Conservation (phyloP, 2,113 vertebrate species). For the Limnothrissa miodon region DNA sequence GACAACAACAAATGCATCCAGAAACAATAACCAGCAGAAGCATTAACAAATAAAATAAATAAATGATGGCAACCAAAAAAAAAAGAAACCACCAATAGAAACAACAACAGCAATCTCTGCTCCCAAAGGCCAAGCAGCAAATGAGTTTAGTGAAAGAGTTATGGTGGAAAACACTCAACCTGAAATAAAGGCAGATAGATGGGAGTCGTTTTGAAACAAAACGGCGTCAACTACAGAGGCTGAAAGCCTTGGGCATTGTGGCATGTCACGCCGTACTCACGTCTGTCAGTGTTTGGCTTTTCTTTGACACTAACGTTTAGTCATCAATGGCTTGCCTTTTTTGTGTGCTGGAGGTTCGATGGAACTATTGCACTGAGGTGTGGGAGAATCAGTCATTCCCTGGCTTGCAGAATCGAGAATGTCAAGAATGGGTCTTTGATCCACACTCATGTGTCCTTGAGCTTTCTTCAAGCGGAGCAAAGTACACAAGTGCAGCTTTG, state of each 20-base stretch:
- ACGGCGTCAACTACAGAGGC: neutral
- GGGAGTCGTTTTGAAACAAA: neutral
- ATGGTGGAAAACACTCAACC: neutral
- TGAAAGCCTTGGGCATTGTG: neutral
- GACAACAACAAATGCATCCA: too few species aligned
- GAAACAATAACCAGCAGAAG: too few species aligned
- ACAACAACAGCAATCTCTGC: neutral
- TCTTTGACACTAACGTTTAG: neutral
- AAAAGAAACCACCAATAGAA: constrained; percentile 12
- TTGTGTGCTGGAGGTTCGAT: neutral
- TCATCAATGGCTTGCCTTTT: neutral
- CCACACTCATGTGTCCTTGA: constrained; percentile 4
- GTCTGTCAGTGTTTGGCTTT: neutral
- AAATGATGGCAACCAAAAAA: neutral
- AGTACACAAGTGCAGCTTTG: neutral
- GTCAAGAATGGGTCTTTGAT: neutral
- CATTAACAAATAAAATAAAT: neutral
- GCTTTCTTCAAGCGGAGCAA: neutral
- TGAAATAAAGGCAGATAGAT: neutral
- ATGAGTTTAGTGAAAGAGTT: neutral
- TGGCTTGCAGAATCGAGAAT: neutral
- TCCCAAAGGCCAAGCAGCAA: neutral
- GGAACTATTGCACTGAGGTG: constrained; percentile 8
- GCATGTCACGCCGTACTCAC: neutral
- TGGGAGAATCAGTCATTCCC: constrained; percentile 7